Percentiles rank a stretch among this genome's conserved stretches.
phyloP scores from a whole-genome alignment of 1,140 invertebrate species.

The Dendrolimus punctatus region DNA sequence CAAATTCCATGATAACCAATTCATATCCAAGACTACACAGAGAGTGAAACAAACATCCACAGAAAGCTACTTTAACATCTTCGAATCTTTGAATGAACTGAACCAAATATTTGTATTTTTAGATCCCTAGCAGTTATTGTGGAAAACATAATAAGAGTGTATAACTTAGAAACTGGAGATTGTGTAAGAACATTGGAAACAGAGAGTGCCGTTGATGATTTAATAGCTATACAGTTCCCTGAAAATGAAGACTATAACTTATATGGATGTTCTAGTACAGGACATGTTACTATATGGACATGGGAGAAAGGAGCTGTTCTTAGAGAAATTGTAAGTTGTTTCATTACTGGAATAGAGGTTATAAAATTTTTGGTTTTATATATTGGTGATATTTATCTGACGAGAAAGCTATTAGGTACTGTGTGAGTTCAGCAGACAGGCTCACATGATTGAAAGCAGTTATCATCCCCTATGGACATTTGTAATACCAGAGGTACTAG shows the following conservation, averaged over 20 bases:
- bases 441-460: too few species aligned
- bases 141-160: slow-evolving; percentile 55
- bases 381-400: slow-evolving; percentile 1
- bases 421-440: too few species aligned
- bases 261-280: slow-evolving; percentile 49
- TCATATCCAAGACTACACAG: too few species aligned
- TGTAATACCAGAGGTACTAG: too few species aligned
- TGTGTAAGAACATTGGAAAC: slow-evolving; percentile 50
- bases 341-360: slow-evolving; percentile 1
- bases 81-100: too few species aligned
- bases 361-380: slow-evolving; percentile 5
- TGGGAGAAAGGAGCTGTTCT: slow-evolving; percentile 61
- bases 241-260: slow-evolving; percentile 57
- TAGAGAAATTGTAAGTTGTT: slow-evolving; percentile 46
- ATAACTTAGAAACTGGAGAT: slow-evolving; percentile 58
- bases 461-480: too few species aligned
- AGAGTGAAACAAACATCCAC: too few species aligned
- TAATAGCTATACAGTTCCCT: slow-evolving; percentile 48
- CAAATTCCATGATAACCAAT: too few species aligned
- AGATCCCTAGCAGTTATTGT: slow-evolving; percentile 58
- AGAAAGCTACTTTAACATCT: too few species aligned
- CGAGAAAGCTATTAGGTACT: too few species aligned
- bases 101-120: slow-evolving; percentile 17
- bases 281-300: slow-evolving; percentile 56
- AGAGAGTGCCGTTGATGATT: slow-evolving; percentile 29